Evolutionary conservation across 1,140 invertebrate genomes (phyloP).

Genomic region (Trichonephila clavipes): DNA sequence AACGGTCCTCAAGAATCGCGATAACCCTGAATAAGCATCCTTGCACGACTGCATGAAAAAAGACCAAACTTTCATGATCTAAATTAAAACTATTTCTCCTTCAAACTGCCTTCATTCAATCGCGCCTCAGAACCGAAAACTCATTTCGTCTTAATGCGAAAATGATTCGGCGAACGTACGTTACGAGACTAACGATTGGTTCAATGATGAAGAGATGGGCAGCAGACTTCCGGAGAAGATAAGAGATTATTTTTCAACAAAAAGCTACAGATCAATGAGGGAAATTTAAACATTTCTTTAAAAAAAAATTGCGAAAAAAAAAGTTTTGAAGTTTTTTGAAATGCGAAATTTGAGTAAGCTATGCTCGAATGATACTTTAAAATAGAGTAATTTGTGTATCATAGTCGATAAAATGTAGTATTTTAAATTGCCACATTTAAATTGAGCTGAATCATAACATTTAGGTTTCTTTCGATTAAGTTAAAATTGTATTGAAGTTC

Average conservation of each 20-base stretch:
- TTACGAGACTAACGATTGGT: slow-evolving; percentile 2
- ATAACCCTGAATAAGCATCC: neutral
- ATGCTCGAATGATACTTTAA: too few relatives aligned
- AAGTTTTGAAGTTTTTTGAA: neutral
- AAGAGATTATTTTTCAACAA: slow-evolving; percentile 9
- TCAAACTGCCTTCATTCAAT: slow-evolving; percentile 14
- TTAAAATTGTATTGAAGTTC: too few relatives aligned
- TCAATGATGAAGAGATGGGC: neutral
- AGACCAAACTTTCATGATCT: slow-evolving; percentile 9
- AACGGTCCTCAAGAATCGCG: neutral
- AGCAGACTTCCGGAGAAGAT: neutral
- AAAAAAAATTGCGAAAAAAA: neutral
- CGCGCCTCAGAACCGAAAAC: neutral
- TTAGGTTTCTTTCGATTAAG: too few relatives aligned
- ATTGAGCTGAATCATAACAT: too few relatives aligned
- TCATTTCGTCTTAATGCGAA: slow-evolving; percentile 17
- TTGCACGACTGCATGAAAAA: neutral
- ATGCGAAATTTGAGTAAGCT: neutral
- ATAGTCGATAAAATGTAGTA: too few relatives aligned
- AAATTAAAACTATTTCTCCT: slow-evolving; percentile 23
- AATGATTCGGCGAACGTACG: neutral
- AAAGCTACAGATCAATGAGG: neutral
- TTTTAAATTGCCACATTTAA: too few relatives aligned
- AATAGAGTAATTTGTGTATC: too few relatives aligned
- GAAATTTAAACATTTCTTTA: neutral